These are phyloP conservation scores for Leiothrix lutea DNA, from an alignment of 2,113 vertebrate genomes.

Conservation along the genomic window DNA sequence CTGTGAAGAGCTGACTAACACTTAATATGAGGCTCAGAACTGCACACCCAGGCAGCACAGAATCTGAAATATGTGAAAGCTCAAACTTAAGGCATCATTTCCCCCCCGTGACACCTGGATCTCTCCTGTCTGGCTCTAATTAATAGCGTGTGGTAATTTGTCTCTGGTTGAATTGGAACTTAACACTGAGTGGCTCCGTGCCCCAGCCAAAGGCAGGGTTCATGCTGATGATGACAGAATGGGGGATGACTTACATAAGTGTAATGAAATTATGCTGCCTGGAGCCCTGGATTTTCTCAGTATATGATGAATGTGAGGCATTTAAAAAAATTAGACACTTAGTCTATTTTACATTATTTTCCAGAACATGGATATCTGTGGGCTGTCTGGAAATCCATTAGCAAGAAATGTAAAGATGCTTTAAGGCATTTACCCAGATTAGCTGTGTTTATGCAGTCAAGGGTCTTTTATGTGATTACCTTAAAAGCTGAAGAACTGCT, in stretches of 20 bases:
- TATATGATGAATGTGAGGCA: background rate
- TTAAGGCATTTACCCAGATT: constrained; percentile 46
- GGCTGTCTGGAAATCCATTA: constrained; percentile 56
- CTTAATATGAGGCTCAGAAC: background rate
- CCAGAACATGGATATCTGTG: background rate
- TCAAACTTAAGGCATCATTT: background rate
- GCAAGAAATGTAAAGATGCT: constrained; percentile 37
- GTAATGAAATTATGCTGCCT: background rate
- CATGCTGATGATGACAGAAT: background rate
- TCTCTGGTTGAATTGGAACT: background rate
- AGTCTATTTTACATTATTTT: constrained; percentile 41
- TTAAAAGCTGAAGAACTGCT: constrained; percentile 57
- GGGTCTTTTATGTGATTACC: constrained; percentile 56
- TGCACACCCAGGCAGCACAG: background rate
- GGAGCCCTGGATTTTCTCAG: constrained; percentile 19
- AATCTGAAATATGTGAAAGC: background rate
- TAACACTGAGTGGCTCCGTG: background rate
- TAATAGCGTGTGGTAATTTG: background rate
- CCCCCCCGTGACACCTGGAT: background rate
- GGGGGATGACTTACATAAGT: background rate
- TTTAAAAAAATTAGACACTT: background rate
- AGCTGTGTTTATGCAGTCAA: constrained; percentile 36
- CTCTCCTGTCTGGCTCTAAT: background rate
- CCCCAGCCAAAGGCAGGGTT: background rate
- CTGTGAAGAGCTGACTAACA: background rate